Percentiles rank a stretch among this genome's conserved stretches.
Conservation (phyloP, 2,888 invertebrate species). For the Drosophila melanosoma region DNA sequence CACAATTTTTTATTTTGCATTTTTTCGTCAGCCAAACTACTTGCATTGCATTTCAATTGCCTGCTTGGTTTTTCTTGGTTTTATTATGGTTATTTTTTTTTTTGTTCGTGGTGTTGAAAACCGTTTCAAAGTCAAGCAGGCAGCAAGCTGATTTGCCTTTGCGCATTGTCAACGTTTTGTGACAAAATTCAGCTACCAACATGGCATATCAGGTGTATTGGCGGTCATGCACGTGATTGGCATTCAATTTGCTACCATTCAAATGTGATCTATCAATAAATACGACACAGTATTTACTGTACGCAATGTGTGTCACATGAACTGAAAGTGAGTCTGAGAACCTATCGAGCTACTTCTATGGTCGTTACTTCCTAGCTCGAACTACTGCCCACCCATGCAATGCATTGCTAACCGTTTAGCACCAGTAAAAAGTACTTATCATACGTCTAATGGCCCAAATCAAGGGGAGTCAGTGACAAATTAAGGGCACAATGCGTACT, state of each 20-base stretch:
- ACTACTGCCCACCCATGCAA: slow-evolving; percentile 26
- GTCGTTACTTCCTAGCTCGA: slow-evolving; percentile 30
- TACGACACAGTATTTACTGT: background rate
- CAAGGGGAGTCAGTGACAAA: slow-evolving; percentile 34
- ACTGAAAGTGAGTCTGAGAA: slow-evolving; percentile 76
- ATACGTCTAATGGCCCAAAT: slow-evolving; percentile 41
- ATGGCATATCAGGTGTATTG: slow-evolving; percentile 65
- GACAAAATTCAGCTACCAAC: slow-evolving; percentile 65
- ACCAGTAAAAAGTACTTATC: slow-evolving; percentile 40
- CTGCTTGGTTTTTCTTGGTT: slow-evolving; percentile 62
- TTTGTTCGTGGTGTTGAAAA: slow-evolving; percentile 38
- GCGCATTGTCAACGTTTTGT: slow-evolving; percentile 67
- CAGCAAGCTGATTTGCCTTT: slow-evolving; percentile 48
- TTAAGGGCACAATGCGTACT: slow-evolving; percentile 61
- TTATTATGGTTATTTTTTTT: slow-evolving; percentile 34
- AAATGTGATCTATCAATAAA: slow-evolving; percentile 71
- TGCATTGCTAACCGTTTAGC: slow-evolving; percentile 23
- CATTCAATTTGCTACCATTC: slow-evolving; percentile 49
- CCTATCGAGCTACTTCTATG: slow-evolving; percentile 10
- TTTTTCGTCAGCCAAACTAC: slow-evolving; percentile 50
- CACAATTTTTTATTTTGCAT: slow-evolving; percentile 63
- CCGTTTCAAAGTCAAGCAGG: slow-evolving; percentile 71
- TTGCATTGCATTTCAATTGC: slow-evolving; percentile 74
- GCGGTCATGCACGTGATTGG: slow-evolving; percentile 72
- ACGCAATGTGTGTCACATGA: slow-evolving; percentile 64